Conservation (phyloP, 2,797 vertebrate species). For the Etheostoma nigrum region DNA sequence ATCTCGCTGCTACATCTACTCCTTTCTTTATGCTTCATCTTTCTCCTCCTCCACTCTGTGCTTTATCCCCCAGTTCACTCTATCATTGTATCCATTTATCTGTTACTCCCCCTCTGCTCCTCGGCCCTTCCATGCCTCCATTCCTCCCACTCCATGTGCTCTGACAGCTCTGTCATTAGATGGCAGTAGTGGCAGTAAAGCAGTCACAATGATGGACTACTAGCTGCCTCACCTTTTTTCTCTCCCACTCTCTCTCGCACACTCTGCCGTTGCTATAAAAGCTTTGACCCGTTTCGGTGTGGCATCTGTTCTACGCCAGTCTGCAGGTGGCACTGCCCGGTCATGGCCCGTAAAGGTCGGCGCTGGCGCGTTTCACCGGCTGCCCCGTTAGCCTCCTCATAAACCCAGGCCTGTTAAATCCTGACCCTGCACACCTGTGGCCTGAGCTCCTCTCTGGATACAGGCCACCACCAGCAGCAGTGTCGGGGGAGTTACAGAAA, state of each 20-base stretch:
- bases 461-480: slow-evolving; percentile 51
- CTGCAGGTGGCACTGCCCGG: slow-evolving; percentile 79
- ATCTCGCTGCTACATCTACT: slow-evolving; percentile 54
- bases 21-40: slow-evolving; percentile 57
- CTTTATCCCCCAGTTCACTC: slow-evolving; percentile 74
- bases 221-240: slow-evolving; percentile 60
- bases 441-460: slow-evolving; percentile 55
- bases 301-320: slow-evolving; percentile 80
- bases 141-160: slow-evolving; percentile 70
- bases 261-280: slow-evolving; percentile 74
- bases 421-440: slow-evolving; percentile 77
- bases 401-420: slow-evolving; percentile 78
- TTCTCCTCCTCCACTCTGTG: slow-evolving; percentile 63
- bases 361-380: slow-evolving; percentile 61
- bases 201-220: slow-evolving; percentile 81
- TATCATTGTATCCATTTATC: slow-evolving; percentile 79
- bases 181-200: slow-evolving; percentile 83
- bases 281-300: slow-evolving; percentile 65
- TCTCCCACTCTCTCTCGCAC: slow-evolving; percentile 47
- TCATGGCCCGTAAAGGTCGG: slow-evolving; percentile 73
- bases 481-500: slow-evolving; percentile 37
- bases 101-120: slow-evolving; percentile 72
- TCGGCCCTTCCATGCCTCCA: slow-evolving; percentile 58
- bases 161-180: slow-evolving; percentile 84
- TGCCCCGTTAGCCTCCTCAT: slow-evolving; percentile 72